These are phyloP conservation scores for Tiliqua scincoides DNA, from an alignment of 2,113 vertebrate species.

Conservation along the genomic window DNA sequence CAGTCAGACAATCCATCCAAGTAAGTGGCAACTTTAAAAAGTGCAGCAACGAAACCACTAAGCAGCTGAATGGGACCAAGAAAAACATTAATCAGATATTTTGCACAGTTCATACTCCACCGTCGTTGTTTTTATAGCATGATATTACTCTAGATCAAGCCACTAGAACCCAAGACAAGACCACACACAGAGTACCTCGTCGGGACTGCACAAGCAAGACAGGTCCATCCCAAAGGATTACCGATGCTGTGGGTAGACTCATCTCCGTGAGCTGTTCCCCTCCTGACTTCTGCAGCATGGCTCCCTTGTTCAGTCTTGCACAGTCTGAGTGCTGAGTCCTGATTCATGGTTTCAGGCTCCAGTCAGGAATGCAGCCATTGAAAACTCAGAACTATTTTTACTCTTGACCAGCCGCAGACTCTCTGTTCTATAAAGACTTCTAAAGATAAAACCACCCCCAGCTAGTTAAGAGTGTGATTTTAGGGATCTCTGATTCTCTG, in stretches of 20 bases:
- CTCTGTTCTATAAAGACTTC: slow-evolving; percentile 59
- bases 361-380: slow-evolving; percentile 71
- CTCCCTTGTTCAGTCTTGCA: slow-evolving; percentile 24
- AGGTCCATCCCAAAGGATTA: slow-evolving; percentile 72
- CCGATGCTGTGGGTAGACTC: slow-evolving; percentile 49
- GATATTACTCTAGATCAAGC: not conserved
- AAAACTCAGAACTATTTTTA: slow-evolving; percentile 74
- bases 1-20: fast-evolving
- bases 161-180: slow-evolving; percentile 31
- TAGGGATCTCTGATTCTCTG: slow-evolving; percentile 43
- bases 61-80: not conserved
- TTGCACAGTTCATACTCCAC: not conserved
- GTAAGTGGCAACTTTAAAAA: slow-evolving; percentile 12
- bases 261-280: slow-evolving; percentile 54
- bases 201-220: slow-evolving; percentile 67
- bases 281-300: not conserved
- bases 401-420: slow-evolving; percentile 62
- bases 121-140: slow-evolving; percentile 41
- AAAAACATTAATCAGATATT: not conserved
- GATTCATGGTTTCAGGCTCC: slow-evolving; percentile 71
- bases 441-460: slow-evolving; percentile 58
- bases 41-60: slow-evolving; percentile 11
- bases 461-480: not conserved
- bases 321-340: slow-evolving; percentile 48
- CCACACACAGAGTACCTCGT: slow-evolving; percentile 45